A percentile compares a stretch with the other conserved stretches of the same genome.
phyloP scores from a whole-genome alignment of 2,113 vertebrate genomes.

The Callaeas wilsoni region DNA sequence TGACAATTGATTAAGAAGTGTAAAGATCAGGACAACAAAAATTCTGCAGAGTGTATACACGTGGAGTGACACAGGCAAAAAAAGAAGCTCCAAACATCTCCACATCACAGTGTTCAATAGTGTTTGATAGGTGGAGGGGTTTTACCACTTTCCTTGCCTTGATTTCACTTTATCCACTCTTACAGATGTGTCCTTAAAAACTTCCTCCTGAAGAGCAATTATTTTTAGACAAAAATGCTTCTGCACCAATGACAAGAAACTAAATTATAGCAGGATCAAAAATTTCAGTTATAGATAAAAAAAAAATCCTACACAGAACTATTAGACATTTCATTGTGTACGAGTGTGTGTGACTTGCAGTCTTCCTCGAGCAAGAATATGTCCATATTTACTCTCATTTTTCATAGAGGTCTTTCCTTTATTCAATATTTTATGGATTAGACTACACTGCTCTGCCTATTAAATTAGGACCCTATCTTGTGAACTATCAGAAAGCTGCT shows the following conservation, averaged over 20 bases:
- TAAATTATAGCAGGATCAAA: neutral
- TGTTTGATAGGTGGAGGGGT: neutral
- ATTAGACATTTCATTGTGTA: neutral
- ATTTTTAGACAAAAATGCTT: neutral
- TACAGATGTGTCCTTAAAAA: neutral
- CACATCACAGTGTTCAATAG: neutral
- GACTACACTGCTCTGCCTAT: neutral
- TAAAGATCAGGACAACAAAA: neutral
- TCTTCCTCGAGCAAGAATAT: neutral
- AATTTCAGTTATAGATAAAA: neutral
- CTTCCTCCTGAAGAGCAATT: neutral
- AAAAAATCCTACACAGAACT: neutral
- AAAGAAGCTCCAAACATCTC: neutral
- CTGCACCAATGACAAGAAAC: neutral
- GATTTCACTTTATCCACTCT: neutral
- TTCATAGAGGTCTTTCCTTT: neutral
- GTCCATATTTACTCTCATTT: neutral
- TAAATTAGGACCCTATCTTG: neutral
- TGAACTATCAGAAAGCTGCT: neutral
- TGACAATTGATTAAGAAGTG: neutral
- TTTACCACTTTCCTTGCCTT: neutral
- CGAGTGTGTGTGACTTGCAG: rapidly evolving
- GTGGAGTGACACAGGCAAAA: neutral
- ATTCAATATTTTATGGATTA: neutral
- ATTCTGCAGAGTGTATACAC: neutral